Evolutionary conservation across 2,888 invertebrate genomes (phyloP), one percentile per base, ranked within the genome.

Genomic region (Deilephila elpenor): DNA sequence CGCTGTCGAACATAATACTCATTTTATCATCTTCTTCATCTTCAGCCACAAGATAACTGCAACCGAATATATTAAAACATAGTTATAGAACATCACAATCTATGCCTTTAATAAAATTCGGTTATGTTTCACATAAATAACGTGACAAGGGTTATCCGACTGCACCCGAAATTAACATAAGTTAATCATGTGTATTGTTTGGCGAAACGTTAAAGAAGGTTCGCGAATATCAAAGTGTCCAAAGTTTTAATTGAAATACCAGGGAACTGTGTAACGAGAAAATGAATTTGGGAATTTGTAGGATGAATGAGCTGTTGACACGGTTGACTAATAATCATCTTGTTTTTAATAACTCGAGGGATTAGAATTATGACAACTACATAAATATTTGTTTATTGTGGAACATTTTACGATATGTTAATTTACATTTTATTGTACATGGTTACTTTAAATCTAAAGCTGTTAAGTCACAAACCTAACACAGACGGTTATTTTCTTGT

Each of bases 121-220:
- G 71, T 73, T 59, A 76, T 76, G 76, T 73, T 37, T 73, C 74
- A 76, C 76, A 82, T 84, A 84, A 83, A 82, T 80, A 84, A 81
- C 71, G 61, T 78, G 78, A 82, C 79, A 82, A 82, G 82, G 84
- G 81, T 82, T 82, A 79, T 81, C 77, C 80, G 74, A 76, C 20
- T 78, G 77, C 74, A 71, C 75, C 34, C 73, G 74, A 80, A 80
- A 80, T 83, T 82, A 56, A 56, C 56, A 56, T 56, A 81, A 80
- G 78, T 75, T 79, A 80, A 81, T 85, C 74, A 78, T 77, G 78
- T 75, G 77, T 77, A 78, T 80, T 82, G 78, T 81, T 83, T 78
- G 70, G 34, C 62, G 71, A 56, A 72, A 73, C 73, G 76, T 78
- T 73, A 70, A 76, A 80, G 78, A 78, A 77, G 74, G 67, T 37